These are phyloP conservation scores for Platyrinchus mystaceus DNA, from an alignment of 2,797 vertebrate genomes.

Conservation along the genomic window DNA sequence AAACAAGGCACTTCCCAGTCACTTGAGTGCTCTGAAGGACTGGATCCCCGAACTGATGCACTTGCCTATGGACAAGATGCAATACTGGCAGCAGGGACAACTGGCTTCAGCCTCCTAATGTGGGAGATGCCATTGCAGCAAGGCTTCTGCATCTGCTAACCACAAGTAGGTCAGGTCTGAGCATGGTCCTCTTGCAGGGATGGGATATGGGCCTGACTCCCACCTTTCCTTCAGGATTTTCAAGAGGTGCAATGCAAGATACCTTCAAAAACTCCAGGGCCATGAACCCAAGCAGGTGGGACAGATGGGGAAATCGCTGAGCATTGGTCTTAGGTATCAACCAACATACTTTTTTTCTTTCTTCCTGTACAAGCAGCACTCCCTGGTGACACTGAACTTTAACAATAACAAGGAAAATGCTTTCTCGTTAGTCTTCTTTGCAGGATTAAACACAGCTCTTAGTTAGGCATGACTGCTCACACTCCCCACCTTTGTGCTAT, in stretches of 20 bases:
- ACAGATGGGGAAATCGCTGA: background rate
- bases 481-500: background rate
- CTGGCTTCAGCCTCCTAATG: background rate
- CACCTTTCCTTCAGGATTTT: background rate
- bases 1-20: background rate
- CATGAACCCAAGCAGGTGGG: background rate
- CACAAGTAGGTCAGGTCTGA: background rate
- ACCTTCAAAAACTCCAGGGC: background rate
- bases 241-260: background rate
- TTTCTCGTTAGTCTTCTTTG: background rate
- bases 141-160: background rate
- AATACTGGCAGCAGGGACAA: background rate
- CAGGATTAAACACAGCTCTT: background rate
- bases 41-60: rapidly evolving
- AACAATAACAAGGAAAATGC: background rate
- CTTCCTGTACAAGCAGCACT: background rate
- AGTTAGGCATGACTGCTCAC: background rate
- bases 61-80: background rate
- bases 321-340: background rate
- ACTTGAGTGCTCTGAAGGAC: background rate
- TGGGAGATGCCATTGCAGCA: background rate
- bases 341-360: background rate
- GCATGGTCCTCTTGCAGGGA: background rate
- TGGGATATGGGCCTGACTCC: background rate
- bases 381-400: background rate